A percentile compares a stretch with the other conserved stretches of the same genome.
Conservation (phyloP, 2,113 vertebrate genomes). For the Corvus cornix region DNA sequence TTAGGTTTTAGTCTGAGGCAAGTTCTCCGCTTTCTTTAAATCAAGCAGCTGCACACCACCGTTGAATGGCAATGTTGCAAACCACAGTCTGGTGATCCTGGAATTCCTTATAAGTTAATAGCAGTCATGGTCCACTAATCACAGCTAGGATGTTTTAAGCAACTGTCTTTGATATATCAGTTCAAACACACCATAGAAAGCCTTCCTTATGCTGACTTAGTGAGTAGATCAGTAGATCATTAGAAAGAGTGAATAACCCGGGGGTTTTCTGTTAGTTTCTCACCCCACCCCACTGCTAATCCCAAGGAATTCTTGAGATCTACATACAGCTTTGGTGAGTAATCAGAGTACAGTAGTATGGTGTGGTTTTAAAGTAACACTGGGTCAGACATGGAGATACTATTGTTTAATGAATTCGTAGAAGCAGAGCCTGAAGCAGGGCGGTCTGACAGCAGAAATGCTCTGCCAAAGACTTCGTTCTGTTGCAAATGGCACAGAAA, state of each 20-base stretch:
- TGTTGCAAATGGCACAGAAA: neutral
- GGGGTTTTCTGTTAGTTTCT: neutral
- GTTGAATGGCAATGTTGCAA: conserved; percentile 10
- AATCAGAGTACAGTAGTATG: neutral
- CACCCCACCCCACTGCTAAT: neutral
- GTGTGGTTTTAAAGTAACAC: neutral
- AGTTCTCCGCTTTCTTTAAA: neutral
- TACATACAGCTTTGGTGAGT: neutral
- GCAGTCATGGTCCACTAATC: conserved; percentile 41
- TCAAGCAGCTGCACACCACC: neutral
- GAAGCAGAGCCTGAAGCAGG: neutral
- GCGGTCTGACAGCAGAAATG: neutral
- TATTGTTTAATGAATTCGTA: neutral
- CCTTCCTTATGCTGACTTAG: neutral
- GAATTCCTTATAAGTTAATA: conserved; percentile 53
- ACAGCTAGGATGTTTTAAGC: conserved; percentile 32
- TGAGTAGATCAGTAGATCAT: neutral
- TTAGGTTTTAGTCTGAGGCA: neutral
- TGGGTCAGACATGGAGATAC: neutral
- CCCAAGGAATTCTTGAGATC: neutral
- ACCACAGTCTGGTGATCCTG: conserved; percentile 39
- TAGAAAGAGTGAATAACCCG: neutral
- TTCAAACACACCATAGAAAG: neutral
- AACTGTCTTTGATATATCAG: conserved; percentile 2
- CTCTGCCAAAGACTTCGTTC: neutral